These are phyloP conservation scores for Rhodeus uyekii DNA, from an alignment of 2,797 vertebrate genomes.

Conservation along the genomic window DNA sequence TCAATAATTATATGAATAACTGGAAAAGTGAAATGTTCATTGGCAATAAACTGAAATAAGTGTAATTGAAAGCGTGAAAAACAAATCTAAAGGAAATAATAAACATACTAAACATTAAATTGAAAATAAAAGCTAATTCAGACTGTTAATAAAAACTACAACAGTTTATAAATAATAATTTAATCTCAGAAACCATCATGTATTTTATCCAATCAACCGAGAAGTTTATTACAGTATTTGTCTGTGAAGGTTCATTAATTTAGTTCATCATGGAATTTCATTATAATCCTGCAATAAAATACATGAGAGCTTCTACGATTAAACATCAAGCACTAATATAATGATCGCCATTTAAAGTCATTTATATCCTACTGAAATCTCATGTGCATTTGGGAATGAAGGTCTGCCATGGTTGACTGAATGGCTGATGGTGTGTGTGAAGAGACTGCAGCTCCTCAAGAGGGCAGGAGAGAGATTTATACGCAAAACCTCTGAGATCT, in stretches of 20 bases:
- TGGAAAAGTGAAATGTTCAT: too few relatives aligned
- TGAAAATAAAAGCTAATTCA: neutral
- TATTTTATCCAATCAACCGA: neutral
- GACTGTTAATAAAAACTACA: neutral
- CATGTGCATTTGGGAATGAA: neutral
- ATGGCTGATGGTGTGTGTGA: neutral
- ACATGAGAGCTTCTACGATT: neutral
- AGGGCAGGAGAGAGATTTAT: neutral
- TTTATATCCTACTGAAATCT: neutral
- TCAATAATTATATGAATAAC: too few relatives aligned
- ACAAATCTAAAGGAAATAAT: neutral
- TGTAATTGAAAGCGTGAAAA: too few relatives aligned
- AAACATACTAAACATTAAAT: neutral
- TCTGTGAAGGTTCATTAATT: slow-evolving; percentile 3
- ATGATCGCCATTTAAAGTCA: neutral
- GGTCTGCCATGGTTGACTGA: neutral
- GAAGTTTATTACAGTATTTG: neutral
- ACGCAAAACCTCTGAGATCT: too few relatives aligned
- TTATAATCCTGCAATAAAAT: neutral
- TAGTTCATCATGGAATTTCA: neutral
- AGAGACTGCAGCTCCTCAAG: neutral
- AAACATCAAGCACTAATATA: too few relatives aligned
- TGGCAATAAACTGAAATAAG: too few relatives aligned
- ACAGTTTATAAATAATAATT: neutral
- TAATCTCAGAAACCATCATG: neutral